Percentiles rank a stretch among this genome's conserved stretches.
These are phyloP conservation scores for Argyresthia albistria DNA, from an alignment of 2,888 invertebrate genomes.

Conservation along the genomic window DNA sequence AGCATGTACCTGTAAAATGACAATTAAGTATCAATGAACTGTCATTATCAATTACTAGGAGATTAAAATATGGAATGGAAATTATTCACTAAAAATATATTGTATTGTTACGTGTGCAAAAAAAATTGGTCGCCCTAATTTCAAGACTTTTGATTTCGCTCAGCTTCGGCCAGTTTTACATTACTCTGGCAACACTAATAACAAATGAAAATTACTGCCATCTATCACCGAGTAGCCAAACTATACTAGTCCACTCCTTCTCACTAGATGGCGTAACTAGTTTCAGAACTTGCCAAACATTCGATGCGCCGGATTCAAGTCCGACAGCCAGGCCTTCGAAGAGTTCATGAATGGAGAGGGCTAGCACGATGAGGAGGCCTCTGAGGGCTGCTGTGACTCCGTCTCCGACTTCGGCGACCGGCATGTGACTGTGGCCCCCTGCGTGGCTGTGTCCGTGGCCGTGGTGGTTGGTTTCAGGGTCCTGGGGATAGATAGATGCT, in stretches of 20 bases:
- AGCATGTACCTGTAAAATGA: slow-evolving; percentile 79
- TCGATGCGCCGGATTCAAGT: slow-evolving; percentile 72
- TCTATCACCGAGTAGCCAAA: slow-evolving; percentile 5
- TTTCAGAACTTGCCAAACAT: slow-evolving; percentile 43
- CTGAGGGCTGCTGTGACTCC: slow-evolving; percentile 73
- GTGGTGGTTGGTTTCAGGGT: slow-evolving; percentile 29
- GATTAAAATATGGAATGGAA: neutral
- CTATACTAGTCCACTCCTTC: neutral
- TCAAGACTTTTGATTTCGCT: too few relatives aligned
- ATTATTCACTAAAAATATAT: too few relatives aligned
- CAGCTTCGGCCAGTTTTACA: too few relatives aligned
- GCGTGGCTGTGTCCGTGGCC: slow-evolving; percentile 31
- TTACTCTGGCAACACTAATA: neutral
- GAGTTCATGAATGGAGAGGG: slow-evolving; percentile 87
- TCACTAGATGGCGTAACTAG: slow-evolving; percentile 7
- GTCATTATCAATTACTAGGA: neutral
- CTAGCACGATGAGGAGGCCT: slow-evolving; percentile 85
- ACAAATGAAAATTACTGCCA: neutral
- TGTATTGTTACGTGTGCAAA: too few relatives aligned
- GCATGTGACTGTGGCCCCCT: slow-evolving; percentile 52
- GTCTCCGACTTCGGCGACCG: slow-evolving; percentile 44
- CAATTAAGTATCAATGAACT: neutral
- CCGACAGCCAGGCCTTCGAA: slow-evolving; percentile 91
- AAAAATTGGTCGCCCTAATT: too few relatives aligned
- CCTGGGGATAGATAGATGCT: slow-evolving; percentile 25